Evolutionary conservation across 2,888 invertebrate genomes (phyloP).

Genomic region (Ecdyonurus torrentis): DNA sequence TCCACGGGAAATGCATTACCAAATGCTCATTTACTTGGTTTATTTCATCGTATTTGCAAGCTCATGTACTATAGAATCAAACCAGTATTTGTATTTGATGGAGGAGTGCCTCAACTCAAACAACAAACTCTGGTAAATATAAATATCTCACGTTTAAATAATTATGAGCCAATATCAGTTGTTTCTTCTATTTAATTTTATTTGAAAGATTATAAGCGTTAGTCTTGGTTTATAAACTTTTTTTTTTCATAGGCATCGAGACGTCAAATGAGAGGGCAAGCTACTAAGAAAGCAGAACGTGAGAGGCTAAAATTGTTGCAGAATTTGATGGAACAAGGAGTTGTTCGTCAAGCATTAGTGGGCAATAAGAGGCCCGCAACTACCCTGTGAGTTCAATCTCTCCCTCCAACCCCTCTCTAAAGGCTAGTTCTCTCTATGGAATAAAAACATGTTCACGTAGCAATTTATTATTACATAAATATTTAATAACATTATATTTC

Average conservation of each 20-base stretch:
- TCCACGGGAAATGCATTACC: constrained; percentile 60
- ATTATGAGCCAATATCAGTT: no score
- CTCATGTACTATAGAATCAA: constrained; percentile 86
- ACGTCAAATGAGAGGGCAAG: constrained; percentile 52
- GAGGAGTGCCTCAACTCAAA: constrained; percentile 81
- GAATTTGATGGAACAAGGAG: constrained; percentile 59
- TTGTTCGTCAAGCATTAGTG: constrained; percentile 29
- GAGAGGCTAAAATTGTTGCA: constrained; percentile 54
- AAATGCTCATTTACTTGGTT: constrained; percentile 83
- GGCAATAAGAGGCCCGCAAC: background rate
- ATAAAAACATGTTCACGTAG: no score
- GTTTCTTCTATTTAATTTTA: no score
- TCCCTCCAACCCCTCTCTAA: no score
- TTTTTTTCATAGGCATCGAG: constrained; percentile 46
- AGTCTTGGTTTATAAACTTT: constrained; percentile 13
- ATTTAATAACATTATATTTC: no score
- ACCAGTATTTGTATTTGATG: constrained; percentile 98
- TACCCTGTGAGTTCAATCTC: background rate
- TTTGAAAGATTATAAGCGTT: no score
- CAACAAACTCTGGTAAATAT: constrained; percentile 73
- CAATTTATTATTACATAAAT: no score
- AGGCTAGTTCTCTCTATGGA: no score
- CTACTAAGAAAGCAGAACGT: constrained; percentile 50
- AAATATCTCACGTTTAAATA: no score
- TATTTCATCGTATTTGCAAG: constrained; percentile 91